Evolutionary conservation across 2,113 vertebrate species (phyloP), one percentile per base, ranked within the genome.

Genomic region (Machaerirhynchus nigripectus): DNA sequence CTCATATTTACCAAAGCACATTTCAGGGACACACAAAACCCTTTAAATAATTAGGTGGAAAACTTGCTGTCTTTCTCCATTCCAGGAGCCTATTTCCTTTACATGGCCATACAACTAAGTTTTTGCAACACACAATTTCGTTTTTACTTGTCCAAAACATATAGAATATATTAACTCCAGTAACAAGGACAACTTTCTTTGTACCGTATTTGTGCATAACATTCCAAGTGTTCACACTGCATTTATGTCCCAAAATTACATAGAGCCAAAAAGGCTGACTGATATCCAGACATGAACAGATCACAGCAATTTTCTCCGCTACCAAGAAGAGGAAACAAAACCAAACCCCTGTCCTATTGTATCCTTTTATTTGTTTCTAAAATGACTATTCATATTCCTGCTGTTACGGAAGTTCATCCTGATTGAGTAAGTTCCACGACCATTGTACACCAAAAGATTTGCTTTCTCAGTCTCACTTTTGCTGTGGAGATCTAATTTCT

Each of bases 11-110:
- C 87, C 57, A 78, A 81, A 16, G 37, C 64, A 42, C 57, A 49
- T 89, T 94, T 93, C 89, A 94, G 78, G 71, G 9, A 73, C 39
- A 61, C 40, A 81, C 27, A 91, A 71, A 87, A 7, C 20, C 11
- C 27, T n/a, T 74, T 69, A 87, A 88, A 94, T 91, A 91, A 94
- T 81, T 81, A n/a, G 23, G 37, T 46, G 69, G 69, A 70, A 90
- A 94, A 74, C 63, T 19, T 56, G n/a, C 15, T 74, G 39, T 83
- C 33, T 33, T 77, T 70, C 78, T 74, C 52, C n/a, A 42, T 15
- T 39, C 39, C 39, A 39, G 31, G 27, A 95, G 21, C 6, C 33
- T 27, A 10, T 40, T 93, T 81, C 42, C 23, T 67, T 65, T 77
- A 33, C 26, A 18, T 5, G 4, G 31, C 50, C 39, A 60, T 10